Evolutionary conservation across 1,140 invertebrate genomes (phyloP).

Genomic region (Psilanteris sp.): DNA sequence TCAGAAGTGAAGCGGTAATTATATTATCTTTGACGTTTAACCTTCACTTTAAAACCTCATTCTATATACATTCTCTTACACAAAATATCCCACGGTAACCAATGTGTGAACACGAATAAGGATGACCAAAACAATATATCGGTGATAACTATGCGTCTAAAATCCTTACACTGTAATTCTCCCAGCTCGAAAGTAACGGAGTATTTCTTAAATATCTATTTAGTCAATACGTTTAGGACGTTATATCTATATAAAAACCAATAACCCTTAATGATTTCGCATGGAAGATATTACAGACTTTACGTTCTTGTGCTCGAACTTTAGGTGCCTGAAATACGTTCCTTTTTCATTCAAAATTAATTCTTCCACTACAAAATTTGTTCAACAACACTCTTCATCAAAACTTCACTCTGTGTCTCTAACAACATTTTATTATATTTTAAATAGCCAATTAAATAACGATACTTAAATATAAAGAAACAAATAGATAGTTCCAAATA

Average conservation of each 20-base stretch:
- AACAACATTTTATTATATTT: slow-evolving; percentile 32
- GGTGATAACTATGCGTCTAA: slow-evolving; percentile 27
- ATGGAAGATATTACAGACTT: slow-evolving; percentile 59
- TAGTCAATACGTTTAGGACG: slow-evolving; percentile 23
- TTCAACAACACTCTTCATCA: slow-evolving; percentile 18
- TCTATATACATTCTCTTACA: slow-evolving; percentile 37
- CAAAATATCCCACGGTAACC: slow-evolving; percentile 11
- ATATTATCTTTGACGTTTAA: slow-evolving; percentile 45
- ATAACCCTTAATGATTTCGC: slow-evolving; percentile 36
- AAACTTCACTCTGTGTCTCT: slow-evolving; percentile 8
- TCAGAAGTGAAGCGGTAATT: slow-evolving; percentile 35
- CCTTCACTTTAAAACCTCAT: slow-evolving; percentile 33
- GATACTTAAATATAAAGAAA: slow-evolving; percentile 51
- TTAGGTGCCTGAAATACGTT: slow-evolving; percentile 40
- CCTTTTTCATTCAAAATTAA: slow-evolving; percentile 15
- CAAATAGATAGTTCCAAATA: not conserved
- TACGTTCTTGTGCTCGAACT: slow-evolving; percentile 36
- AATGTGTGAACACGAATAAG: slow-evolving; percentile 23
- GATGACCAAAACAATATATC: slow-evolving; percentile 23
- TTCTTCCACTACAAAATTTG: slow-evolving; percentile 4
- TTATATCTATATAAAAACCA: slow-evolving; percentile 44
- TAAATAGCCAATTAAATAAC: slow-evolving; percentile 23
- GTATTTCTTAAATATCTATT: slow-evolving; percentile 28
- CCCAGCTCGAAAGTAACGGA: slow-evolving; percentile 18
- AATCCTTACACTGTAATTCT: slow-evolving; percentile 13